phyloP scores from a whole-genome alignment of 1,140 invertebrate genomes.

The Bombus sibiricus region DNA sequence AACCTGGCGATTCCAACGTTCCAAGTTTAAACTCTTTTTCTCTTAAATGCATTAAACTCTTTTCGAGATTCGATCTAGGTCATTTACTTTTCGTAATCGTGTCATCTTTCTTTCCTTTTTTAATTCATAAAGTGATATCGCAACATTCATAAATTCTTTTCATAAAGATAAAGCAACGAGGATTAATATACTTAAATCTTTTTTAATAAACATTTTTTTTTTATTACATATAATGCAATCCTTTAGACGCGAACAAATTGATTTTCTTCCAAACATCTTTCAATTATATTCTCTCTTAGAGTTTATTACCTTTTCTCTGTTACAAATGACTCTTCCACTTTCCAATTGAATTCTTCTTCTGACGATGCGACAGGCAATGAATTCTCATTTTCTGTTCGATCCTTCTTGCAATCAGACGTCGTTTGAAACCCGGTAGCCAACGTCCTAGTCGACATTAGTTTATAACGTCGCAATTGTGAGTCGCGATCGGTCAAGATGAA shows the following conservation, averaged over 20 bases:
- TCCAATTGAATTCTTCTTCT: background rate
- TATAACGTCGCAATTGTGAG: constrained; percentile 30
- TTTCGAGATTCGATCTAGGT: background rate
- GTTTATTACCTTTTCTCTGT: background rate
- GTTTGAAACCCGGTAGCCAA: background rate
- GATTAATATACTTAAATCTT: no score
- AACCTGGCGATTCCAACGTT: background rate
- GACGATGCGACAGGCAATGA: background rate
- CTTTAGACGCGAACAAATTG: background rate
- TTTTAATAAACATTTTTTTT: no score
- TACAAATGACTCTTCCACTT: background rate
- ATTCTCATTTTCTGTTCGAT: background rate
- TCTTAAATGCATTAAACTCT: background rate
- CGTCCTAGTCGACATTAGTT: background rate
- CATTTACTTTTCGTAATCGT: background rate
- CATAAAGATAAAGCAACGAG: no score
- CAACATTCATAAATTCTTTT: no score
- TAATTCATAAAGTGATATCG: no score
- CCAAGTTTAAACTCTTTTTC: background rate
- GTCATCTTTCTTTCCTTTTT: no score
- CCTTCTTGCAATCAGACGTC: background rate
- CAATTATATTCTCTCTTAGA: background rate
- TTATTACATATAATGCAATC: background rate
- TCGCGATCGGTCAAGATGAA: background rate
- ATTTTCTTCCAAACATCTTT: background rate